phyloP scores from a whole-genome alignment of 1,140 invertebrate species.

The Paramacrobiotus metropolitanus region DNA sequence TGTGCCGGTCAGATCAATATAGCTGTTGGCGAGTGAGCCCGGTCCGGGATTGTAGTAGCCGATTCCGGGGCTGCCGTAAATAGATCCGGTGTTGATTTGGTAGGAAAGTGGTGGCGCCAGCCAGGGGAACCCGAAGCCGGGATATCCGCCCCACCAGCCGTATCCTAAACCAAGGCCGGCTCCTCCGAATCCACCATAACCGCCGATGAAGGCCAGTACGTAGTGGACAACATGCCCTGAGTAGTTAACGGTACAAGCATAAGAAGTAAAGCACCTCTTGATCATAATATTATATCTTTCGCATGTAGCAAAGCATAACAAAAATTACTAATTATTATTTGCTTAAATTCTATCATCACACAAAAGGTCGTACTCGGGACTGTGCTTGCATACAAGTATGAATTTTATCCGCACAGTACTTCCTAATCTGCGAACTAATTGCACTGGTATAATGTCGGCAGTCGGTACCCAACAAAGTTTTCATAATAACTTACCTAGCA shows the following conservation, averaged over 20 bases:
- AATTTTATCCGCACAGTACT: too few species aligned
- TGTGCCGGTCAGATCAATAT: constrained; percentile 5
- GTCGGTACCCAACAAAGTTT: too few species aligned
- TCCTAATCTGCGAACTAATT: too few species aligned
- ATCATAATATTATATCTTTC: too few species aligned
- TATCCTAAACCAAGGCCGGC: constrained; percentile 10
- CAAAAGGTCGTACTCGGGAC: too few species aligned
- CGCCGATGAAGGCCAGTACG: neutral
- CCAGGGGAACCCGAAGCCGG: constrained; percentile 15
- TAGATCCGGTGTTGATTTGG: neutral
- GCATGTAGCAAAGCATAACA: neutral
- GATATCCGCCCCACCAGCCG: constrained; percentile 12
- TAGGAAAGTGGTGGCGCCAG: constrained; percentile 8
- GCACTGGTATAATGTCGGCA: too few species aligned
- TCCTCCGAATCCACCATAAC: constrained; percentile 12
- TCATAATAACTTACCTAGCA: too few species aligned
- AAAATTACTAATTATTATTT: neutral
- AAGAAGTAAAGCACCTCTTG: too few species aligned
- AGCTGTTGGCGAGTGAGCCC: constrained; percentile 9
- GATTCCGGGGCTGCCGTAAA: neutral
- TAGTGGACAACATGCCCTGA: neutral
- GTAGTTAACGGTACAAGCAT: too few species aligned
- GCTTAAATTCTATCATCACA: too few species aligned
- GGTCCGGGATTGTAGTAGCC: constrained; percentile 10
- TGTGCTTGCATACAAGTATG: too few species aligned